Conservation (phyloP, 1,140 invertebrate species). For the Scaptomyza graminum region DNA sequence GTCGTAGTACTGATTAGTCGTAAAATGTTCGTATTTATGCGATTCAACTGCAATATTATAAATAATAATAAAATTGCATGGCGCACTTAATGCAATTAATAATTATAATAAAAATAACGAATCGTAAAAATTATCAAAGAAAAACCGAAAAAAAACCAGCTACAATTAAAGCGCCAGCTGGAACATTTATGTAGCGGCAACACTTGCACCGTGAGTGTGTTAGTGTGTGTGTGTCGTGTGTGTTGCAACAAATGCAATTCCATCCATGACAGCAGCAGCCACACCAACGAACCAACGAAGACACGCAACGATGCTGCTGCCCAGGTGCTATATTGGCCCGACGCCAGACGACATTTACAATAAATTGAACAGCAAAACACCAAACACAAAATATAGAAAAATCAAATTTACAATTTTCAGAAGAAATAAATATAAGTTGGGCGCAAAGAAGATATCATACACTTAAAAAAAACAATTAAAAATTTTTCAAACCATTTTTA, state of each 20-base stretch:
- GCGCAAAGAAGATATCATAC: no score
- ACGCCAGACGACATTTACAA: no score
- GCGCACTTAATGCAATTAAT: slow-evolving; percentile 63
- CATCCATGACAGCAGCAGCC: slow-evolving; percentile 65
- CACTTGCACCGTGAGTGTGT: slow-evolving; percentile 8
- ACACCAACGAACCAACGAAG: slow-evolving; percentile 8
- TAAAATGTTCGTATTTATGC: slow-evolving; percentile 41
- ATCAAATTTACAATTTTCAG: neutral
- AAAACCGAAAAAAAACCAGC: slow-evolving; percentile 42
- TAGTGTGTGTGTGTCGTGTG: slow-evolving; percentile 1
- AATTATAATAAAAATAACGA: slow-evolving; percentile 5
- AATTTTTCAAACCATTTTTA: no score
- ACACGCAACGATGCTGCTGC: slow-evolving; percentile 37
- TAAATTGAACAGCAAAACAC: slow-evolving; percentile 21
- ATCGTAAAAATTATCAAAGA: slow-evolving; percentile 33
- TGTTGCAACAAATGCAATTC: slow-evolving; percentile 63
- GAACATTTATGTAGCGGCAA: slow-evolving; percentile 66
- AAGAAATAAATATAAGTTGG: no score
- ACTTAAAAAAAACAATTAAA: no score
- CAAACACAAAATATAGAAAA: slow-evolving; percentile 30
- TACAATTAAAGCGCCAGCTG: slow-evolving; percentile 62
- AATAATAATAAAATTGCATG: slow-evolving; percentile 68
- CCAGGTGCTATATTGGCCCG: slow-evolving; percentile 19
- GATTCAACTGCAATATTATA: slow-evolving; percentile 33
- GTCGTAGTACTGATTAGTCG: neutral